phyloP scores from a whole-genome alignment of 2,113 vertebrate genomes.

The Rattus rattus region DNA sequence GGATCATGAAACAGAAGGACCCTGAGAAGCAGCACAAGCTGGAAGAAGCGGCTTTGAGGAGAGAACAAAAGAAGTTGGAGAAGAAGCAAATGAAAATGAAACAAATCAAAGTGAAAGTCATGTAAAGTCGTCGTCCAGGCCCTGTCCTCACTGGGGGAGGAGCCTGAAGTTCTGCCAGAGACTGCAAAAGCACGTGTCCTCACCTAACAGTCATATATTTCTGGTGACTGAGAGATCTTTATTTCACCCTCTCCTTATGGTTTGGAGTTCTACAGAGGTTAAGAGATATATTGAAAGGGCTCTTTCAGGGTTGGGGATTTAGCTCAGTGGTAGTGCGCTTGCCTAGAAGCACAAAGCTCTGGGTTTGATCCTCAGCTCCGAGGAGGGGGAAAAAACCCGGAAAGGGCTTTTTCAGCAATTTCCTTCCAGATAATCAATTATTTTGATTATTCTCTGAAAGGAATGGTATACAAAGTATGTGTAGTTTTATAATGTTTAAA shows the following conservation, averaged over 20 bases:
- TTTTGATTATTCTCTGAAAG: constrained; percentile 81
- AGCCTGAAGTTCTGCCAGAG: not conserved
- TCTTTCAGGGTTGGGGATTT: too few relatives aligned
- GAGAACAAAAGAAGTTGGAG: constrained; percentile 99
- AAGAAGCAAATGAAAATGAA: constrained; percentile 99
- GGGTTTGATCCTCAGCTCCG: too few relatives aligned
- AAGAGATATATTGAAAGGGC: constrained; percentile 65
- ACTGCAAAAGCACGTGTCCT: not conserved
- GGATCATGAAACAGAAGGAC: constrained; percentile 99
- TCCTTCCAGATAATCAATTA: constrained; percentile 82
- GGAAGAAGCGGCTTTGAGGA: constrained; percentile 97
- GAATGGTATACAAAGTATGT: constrained; percentile 73
- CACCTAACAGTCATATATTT: constrained; percentile 75
- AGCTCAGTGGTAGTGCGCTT: too few relatives aligned
- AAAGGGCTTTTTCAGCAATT: constrained; percentile 75
- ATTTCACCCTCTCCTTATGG: constrained; percentile 71
- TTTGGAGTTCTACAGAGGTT: constrained; percentile 79
- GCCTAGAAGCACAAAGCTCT: too few relatives aligned
- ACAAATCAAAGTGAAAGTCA: constrained; percentile 99
- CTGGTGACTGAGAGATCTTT: constrained; percentile 72
- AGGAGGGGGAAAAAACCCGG: too few relatives aligned
- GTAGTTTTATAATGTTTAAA: constrained; percentile 82
- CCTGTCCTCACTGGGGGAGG: not conserved
- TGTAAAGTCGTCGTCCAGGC: constrained; percentile 86
- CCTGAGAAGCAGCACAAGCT: constrained; percentile 97